Conservation (phyloP, 2,113 vertebrate genomes). For the Neogobius melanostomus region DNA sequence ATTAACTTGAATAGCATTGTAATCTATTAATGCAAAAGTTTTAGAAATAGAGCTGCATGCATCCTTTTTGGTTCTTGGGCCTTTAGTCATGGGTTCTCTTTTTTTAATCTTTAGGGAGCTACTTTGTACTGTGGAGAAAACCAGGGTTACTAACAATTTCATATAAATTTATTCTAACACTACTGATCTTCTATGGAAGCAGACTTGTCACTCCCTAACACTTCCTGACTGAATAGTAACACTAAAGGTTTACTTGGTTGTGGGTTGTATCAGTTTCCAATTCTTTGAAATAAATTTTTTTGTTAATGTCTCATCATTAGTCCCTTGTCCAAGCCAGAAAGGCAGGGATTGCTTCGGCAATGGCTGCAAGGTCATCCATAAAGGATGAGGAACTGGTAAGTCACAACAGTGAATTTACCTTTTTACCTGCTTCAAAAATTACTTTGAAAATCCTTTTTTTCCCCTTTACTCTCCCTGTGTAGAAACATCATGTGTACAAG, state of each 20-base stretch:
- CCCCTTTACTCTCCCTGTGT: conserved; percentile 42
- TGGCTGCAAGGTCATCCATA: conserved; percentile 94
- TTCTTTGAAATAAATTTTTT: conserved; percentile 9
- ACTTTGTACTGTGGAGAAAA: not conserved
- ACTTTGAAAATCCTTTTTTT: no score
- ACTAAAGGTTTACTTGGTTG: conserved; percentile 26
- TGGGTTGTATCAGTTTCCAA: conserved; percentile 29
- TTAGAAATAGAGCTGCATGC: conserved; percentile 44
- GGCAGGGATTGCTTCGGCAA: conserved; percentile 92
- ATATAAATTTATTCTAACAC: conserved; percentile 19
- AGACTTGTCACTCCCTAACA: not conserved
- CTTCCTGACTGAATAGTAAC: conserved; percentile 3
- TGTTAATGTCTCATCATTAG: conserved; percentile 64
- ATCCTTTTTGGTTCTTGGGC: conserved; percentile 12
- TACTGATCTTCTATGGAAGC: conserved; percentile 26
- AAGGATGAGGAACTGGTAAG: conserved; percentile 98
- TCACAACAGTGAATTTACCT: not conserved
- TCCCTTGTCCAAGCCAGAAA: conserved; percentile 97
- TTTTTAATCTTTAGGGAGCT: conserved; percentile 30
- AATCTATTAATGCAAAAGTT: conserved; percentile 17
- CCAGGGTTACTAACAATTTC: conserved; percentile 42
- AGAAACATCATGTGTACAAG: conserved; percentile 98
- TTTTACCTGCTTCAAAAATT: not conserved
- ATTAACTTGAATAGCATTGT: conserved; percentile 28
- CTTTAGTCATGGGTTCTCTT: conserved; percentile 25